Evolutionary conservation across 2,113 vertebrate species (phyloP), one percentile per base, ranked within the genome.

Genomic region (Lophotis ruficrista): DNA sequence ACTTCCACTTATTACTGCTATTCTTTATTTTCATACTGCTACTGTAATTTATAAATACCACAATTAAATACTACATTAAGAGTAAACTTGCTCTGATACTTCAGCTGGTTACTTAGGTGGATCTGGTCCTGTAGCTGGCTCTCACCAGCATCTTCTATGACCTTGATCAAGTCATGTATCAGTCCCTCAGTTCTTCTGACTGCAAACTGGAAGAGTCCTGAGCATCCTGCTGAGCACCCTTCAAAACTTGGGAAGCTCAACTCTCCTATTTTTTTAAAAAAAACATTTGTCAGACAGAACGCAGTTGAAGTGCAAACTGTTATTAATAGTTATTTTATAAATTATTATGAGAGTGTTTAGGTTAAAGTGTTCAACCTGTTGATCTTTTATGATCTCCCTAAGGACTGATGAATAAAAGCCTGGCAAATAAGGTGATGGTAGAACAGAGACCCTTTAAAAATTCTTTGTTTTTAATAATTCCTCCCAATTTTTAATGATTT

Each of bases 211-310:
- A 70, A 51, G 37, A 43, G 41, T 43, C 41, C 41, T 43, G 41
- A 43, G 41, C 41, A 41, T 65, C 41, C 72, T 6, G 1, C 51
- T 45, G 47, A 87, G 18, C 30, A 31, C 70, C 23, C 30, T 82
- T 75, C 64, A 57, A 56, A 79, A 65, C 47, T 47, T 65, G 45
- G 24, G 66, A 71, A 83, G 41, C 9, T 53, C 27, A 35, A 6
- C 19, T 45, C 14, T 12, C 2, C 16, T n/a, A 0, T 31, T 61
- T 72, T 3, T 43, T 7, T 14, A 15, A 43, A 41, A 65, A 83
- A 77, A 56, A 28, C 0, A 0, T 33, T 70, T 25, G 1, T 56
- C 17, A 30, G 24, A 9, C 28, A 66, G 79, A 83, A 38, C 30
- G 27, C 48, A 62, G 37, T 4, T 62, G 43, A 79, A 89, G 43